Percentiles rank a stretch among this genome's conserved stretches.
These are phyloP conservation scores for Lasioglossum calceatum DNA, from an alignment of 2,888 invertebrate genomes.

Conservation along the genomic window DNA sequence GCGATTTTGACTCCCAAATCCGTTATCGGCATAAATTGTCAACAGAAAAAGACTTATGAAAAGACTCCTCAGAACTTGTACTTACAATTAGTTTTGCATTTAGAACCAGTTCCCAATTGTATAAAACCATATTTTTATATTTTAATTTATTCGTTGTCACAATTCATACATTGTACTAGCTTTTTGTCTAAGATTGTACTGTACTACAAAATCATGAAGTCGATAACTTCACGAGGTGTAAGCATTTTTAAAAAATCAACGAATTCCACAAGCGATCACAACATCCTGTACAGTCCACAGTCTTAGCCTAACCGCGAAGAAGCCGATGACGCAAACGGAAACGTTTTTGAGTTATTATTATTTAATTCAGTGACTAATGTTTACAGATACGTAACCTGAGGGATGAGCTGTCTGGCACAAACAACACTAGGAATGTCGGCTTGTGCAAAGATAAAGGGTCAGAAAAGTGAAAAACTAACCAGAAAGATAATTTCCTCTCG, in stretches of 20 bases:
- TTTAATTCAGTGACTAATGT: not conserved
- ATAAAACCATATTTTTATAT: not conserved
- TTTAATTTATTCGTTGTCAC: not conserved
- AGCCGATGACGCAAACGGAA: slow-evolving; percentile 2
- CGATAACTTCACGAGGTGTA: not conserved
- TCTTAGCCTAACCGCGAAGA: not conserved
- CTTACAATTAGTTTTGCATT: not conserved
- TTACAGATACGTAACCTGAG: not conserved
- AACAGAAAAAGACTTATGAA: too few relatives aligned
- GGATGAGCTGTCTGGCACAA: not conserved
- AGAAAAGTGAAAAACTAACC: not conserved
- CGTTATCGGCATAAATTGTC: too few relatives aligned
- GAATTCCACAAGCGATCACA: not conserved
- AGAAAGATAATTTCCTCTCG: not conserved
- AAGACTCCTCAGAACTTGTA: too few relatives aligned
- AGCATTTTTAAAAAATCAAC: not conserved
- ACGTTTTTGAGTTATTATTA: not conserved
- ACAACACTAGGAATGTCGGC: not conserved
- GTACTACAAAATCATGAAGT: not conserved
- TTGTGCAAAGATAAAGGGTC: not conserved
- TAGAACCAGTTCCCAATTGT: not conserved
- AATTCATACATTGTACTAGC: not conserved
- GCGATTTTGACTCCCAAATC: too few relatives aligned
- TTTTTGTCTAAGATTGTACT: not conserved
- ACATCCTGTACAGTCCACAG: not conserved